Conservation (phyloP, 2,888 invertebrate species). For the Ptilodon capucinus region DNA sequence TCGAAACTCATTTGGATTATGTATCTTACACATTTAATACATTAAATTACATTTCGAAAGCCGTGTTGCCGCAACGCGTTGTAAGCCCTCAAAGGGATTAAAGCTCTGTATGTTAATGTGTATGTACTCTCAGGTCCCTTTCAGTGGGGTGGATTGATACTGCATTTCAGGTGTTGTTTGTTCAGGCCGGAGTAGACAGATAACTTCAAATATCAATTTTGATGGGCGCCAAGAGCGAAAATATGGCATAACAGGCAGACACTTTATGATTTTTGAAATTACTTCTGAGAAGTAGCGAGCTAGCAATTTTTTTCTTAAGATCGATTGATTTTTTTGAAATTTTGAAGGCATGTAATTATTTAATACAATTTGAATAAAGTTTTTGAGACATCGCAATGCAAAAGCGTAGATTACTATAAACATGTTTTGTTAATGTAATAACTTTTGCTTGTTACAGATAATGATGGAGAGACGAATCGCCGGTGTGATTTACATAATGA, state of each 20-base stretch:
- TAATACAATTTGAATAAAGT: too few species aligned
- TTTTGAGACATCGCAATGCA: too few species aligned
- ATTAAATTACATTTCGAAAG: constrained; percentile 45
- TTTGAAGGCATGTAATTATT: too few species aligned
- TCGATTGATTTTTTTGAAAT: too few species aligned
- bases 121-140: neutral
- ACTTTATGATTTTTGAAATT: too few species aligned
- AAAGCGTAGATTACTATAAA: constrained; percentile 24
- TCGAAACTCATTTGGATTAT: constrained; percentile 49
- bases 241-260: too few species aligned
- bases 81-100: constrained; percentile 41
- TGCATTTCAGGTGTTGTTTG: neutral
- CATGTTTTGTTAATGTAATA: constrained; percentile 30
- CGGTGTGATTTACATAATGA: constrained; percentile 67
- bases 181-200: neutral
- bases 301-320: too few species aligned
- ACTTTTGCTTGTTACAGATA: constrained; percentile 72
- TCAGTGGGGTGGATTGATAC: neutral
- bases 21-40: constrained; percentile 23
- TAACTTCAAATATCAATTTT: neutral
- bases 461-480: constrained; percentile 70
- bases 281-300: too few species aligned
- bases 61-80: constrained; percentile 23
- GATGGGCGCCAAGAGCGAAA: too few species aligned
- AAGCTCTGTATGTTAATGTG: constrained; percentile 4